Evolutionary conservation across 2,888 invertebrate genomes (phyloP), one percentile per base, ranked within the genome.

Genomic region (Leptopilina drosophilae): DNA sequence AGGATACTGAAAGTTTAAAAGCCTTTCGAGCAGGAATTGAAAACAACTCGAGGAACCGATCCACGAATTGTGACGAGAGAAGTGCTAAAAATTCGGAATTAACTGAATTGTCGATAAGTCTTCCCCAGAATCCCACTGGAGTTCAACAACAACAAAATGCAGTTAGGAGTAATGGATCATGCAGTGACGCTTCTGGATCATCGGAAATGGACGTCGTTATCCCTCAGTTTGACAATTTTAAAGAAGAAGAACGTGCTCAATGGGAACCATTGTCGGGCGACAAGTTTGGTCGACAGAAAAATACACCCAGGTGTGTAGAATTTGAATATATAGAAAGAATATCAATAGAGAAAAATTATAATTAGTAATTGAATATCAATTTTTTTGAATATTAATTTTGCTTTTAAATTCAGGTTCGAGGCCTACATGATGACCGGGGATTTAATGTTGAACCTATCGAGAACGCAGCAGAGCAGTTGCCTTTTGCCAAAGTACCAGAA

Each of bases 381-480:
- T 20, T 20, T 20, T 20, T 20, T 20, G 20, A 20, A 20, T 20
- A 20, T 1, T 20, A 20, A 12, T 53, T 20, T 64, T 8, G 64
- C 49, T 15, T 59, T 77, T n/a, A 8, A 8, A 46, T 86, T 81
- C 78, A 95, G 97, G 92, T 97, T 97, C 93, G 98, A 98, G 93
- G 97, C 98, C 79, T 98, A 97, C 94, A 97, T 98, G 95, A 98
- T 98, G 98, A 98, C 98, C 49, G 98, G 98, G 67, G 98, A 98
- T 92, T 95, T 98, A 89, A 98, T 98, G 92, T 94, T 98, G 87
- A 98, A 98, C 93, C 95, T 98, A 85, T 97, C 98, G 82, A 93
- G 96, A 87, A 96, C 96, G 80, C 96, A 96, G 84, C 95, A 95
- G 89, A 94, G 94, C 86, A 93, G 93, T 83, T 93, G 93, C 85